Evolutionary conservation across 2,888 invertebrate genomes (phyloP), one percentile per base, ranked within the genome.

Genomic region (Thecophora atra): DNA sequence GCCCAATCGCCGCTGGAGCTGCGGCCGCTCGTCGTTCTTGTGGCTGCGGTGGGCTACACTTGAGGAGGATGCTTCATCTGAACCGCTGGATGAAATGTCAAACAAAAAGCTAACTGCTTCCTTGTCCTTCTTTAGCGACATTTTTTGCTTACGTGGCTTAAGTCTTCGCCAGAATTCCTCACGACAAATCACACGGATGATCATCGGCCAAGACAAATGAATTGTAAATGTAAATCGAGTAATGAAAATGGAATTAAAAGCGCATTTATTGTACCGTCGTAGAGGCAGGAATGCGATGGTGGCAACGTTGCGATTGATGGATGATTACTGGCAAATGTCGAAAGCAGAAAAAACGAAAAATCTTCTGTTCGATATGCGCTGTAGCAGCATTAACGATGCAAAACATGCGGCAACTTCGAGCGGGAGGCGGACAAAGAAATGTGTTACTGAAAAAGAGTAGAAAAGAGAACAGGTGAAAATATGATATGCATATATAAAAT

Each of bases 241-340:
- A 58, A 68, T 68, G 58, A 68, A 42, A 68, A 68, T 58, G 21
- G 68, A 58, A 68, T 68, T 54, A 68, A n/a, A n/a, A 68, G 58
- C 44, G 42, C 24, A 68, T 68, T 68, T 68, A 58, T 67, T 58
- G 58, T 56, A n/a, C n/a, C 58, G 37, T 60, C 17, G n/a, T n/a
- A 19, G 37, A 54, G 52, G 26, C 37, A 58, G 58, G 44, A 68
- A 58, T 68, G 66, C 26, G 52, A n/a, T 66, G 66, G 52, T 66
- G 66, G 52, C 66, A 51, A 66, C 30, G 24, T 30, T 66, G 66
- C 52, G 51, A 66, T 66, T 66, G 66, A 66, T 52, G 66, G 30
- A 51, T 66, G 66, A 66, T 66, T 51, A 24, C 24, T 30, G 66
- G 64, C 64, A 13, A 44, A 47, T 64, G 44, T 21, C 4, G 11